Evolutionary conservation across 2,888 invertebrate species (phyloP).

Genomic region (Pachymerium ferrugineum): DNA sequence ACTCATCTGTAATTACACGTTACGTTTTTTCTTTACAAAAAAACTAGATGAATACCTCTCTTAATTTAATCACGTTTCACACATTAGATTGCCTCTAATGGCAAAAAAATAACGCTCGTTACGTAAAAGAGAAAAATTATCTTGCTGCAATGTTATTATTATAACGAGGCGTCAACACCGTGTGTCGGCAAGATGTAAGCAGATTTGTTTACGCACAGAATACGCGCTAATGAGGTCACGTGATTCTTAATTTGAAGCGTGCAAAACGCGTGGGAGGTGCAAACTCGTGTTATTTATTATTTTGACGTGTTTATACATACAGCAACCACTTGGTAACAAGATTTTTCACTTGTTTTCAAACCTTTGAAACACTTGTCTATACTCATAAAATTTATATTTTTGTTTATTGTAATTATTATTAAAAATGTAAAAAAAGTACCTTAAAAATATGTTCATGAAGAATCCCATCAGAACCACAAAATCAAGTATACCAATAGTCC

Average conservation of each 20-base stretch:
- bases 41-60: not conserved
- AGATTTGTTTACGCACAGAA: constrained; percentile 18
- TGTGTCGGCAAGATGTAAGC: constrained; percentile 9
- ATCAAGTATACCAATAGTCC: no score
- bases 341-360: no score
- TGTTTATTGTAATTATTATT: not conserved
- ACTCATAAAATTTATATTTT: not conserved
- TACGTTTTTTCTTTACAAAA: not conserved
- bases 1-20: constrained; percentile 1
- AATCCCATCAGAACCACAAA: no score
- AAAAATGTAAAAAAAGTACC: no score
- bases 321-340: not conserved
- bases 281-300: not conserved
- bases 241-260: not conserved
- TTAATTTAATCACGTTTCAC: constrained; percentile 5
- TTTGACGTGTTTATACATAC: not conserved
- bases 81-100: not conserved
- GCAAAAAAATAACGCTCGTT: no score
- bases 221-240: constrained; percentile 10
- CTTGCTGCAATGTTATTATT: not conserved
- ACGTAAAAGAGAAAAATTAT: not conserved
- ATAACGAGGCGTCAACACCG: not conserved
- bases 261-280: not conserved
- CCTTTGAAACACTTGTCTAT: no score
- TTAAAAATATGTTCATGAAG: no score